Conservation (phyloP, 2,888 invertebrate species). For the Agrochola macilenta region DNA sequence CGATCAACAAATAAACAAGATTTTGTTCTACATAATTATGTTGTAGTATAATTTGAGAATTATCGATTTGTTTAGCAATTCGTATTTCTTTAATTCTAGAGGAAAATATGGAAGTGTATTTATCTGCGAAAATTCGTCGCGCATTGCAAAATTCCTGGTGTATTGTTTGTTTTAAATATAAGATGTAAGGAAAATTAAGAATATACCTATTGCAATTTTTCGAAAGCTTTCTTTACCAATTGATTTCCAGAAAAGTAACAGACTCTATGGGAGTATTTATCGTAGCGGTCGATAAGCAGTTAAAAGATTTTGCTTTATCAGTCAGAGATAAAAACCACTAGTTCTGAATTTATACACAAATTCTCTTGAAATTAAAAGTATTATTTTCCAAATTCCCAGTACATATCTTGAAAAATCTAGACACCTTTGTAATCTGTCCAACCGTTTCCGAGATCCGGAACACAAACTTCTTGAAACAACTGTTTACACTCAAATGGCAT, state of each 20-base stretch:
- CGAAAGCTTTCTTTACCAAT: not conserved
- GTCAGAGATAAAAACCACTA: not conserved
- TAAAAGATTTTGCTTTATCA: too few relatives aligned
- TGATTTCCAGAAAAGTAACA: not conserved
- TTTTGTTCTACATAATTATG: conserved; percentile 16
- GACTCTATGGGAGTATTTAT: not conserved
- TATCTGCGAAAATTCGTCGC: conserved; percentile 5
- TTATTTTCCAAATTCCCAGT: not conserved
- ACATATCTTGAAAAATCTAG: not conserved
- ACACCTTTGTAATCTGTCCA: conserved; percentile 14
- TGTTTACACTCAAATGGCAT: conserved; percentile 47
- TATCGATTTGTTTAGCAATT: conserved; percentile 23
- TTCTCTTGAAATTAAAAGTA: not conserved
- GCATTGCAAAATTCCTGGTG: not conserved
- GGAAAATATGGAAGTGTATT: conserved; percentile 23
- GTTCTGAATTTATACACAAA: not conserved
- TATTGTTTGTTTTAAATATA: conserved; percentile 8
- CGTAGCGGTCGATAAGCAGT: not conserved
- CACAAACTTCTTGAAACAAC: conserved; percentile 19
- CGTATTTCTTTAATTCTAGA: conserved; percentile 18
- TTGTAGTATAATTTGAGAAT: conserved; percentile 25
- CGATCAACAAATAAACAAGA: conserved; percentile 47
- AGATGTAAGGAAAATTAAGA: not conserved
- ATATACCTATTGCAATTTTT: not conserved
- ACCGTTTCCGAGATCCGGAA: conserved; percentile 44